phyloP scores from a whole-genome alignment of 2,888 invertebrate genomes.

The Hyles lineata region DNA sequence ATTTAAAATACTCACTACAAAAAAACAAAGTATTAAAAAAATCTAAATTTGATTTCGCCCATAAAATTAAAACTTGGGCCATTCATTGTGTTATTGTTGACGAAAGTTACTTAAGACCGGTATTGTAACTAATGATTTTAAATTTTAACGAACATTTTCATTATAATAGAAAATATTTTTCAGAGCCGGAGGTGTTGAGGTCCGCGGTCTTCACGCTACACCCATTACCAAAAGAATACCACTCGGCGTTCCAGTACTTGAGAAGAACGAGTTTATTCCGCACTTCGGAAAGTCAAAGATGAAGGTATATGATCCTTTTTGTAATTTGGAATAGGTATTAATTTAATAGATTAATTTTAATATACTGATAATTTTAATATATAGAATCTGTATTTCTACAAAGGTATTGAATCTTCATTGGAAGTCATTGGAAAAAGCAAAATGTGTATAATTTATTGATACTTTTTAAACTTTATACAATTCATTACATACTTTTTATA shows the following conservation, averaged over 20 bases:
- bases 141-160: too few species aligned
- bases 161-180: background rate
- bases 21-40: too few species aligned
- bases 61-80: too few species aligned
- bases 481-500: background rate
- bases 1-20: too few species aligned
- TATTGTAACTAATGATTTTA: too few species aligned
- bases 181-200: slow-evolving; percentile 90
- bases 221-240: slow-evolving; percentile 88
- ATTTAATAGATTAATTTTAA: background rate
- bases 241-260: slow-evolving; percentile 90
- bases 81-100: too few species aligned
- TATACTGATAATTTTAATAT: background rate
- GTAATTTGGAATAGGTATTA: background rate
- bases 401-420: too few species aligned
- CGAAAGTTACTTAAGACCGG: too few species aligned
- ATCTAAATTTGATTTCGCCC: too few species aligned
- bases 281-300: slow-evolving; percentile 79
- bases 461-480: too few species aligned
- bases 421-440: background rate
- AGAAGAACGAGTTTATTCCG: slow-evolving; percentile 90
- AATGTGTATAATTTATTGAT: background rate
- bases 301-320: slow-evolving; percentile 55
- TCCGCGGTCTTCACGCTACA: slow-evolving; percentile 90
- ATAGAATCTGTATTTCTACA: too few species aligned